phyloP scores from a whole-genome alignment of 2,888 invertebrate genomes.

The Scelioninae gen. 2 region DNA sequence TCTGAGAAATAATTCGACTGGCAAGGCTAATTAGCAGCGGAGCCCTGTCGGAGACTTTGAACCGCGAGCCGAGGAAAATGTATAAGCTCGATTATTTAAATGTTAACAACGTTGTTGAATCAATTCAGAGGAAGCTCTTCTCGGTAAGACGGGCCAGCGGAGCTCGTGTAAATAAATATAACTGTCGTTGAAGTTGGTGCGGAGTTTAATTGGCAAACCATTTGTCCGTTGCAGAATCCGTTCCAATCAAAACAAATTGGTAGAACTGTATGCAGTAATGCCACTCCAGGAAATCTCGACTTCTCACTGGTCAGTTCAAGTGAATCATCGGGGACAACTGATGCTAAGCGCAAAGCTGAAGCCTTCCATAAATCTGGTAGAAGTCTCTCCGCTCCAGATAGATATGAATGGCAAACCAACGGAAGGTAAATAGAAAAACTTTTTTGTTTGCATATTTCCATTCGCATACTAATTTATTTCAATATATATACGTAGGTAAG shows the following conservation, averaged over 20 bases:
- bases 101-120: slow-evolving; percentile 22
- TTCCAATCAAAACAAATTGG: slow-evolving; percentile 73
- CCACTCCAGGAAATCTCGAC: slow-evolving; percentile 58
- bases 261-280: slow-evolving; percentile 69
- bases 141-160: slow-evolving; percentile 1
- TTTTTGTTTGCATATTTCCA: neutral
- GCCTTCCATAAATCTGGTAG: slow-evolving; percentile 80
- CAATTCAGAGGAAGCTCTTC: slow-evolving; percentile 1
- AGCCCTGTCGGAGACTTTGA: neutral
- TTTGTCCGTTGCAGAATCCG: slow-evolving; percentile 76
- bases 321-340: slow-evolving; percentile 45
- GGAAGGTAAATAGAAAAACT: slow-evolving; percentile 63
- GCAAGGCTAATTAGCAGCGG: neutral
- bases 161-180: slow-evolving; percentile 26
- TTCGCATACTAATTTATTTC: neutral
- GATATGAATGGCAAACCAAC: slow-evolving; percentile 77
- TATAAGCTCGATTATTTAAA: slow-evolving; percentile 10
- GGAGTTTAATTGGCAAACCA: slow-evolving; percentile 34
- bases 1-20: neutral
- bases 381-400: slow-evolving; percentile 86
- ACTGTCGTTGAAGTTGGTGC: slow-evolving; percentile 11
- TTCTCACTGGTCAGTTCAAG: slow-evolving; percentile 52
- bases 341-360: slow-evolving; percentile 74
- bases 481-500: too few relatives aligned
- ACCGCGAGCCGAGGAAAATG: neutral